Evolutionary conservation across 2,888 invertebrate species (phyloP), one percentile per base, ranked within the genome.

Genomic region (Apomyelois bistriatella): DNA sequence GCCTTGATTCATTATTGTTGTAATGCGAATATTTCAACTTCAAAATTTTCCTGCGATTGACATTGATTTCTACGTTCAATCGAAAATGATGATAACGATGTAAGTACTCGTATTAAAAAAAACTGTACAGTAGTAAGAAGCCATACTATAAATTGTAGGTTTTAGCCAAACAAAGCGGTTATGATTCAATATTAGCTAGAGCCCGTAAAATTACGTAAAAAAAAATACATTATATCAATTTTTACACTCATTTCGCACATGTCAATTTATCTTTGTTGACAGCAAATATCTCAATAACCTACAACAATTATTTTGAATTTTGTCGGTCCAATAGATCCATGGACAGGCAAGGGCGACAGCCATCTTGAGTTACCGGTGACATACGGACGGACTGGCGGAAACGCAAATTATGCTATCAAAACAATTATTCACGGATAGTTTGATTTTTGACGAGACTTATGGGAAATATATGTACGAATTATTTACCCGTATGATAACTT

Each of bases 371-470:
- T 43, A 43, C 42, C 22, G 12, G 52, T 36, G 49, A 50, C 49
- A 41, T 40, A 50, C 32, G 42, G 52, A 52, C 52, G 36, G 43
- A 37, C 36, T 67, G 73, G 76, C 74, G 77, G 78, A 74, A 75
- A 68, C 66, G 65, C 64, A 64, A 76, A 79, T 79, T 79, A 79
- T 70, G 70, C 70, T 70, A 70, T 79, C 78, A 70, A 65, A 72
- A 77, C 46, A 65, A 64, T 72, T 77, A 69, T 54, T 61, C 54
- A 69, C 64, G 72, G 65, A 51, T 58, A 55, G 57, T 50, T 68
- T 59, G 59, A 51, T 56, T 62, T 70, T 49, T 68, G 66, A 65
- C 59, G 60, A 65, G 54, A 66, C 61, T 28, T 47, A 46, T 65
- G 64, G 67, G 67, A 66, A 61, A n/a, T 48, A 22, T 5, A 46